A percentile compares a stretch with the other conserved stretches of the same genome.
phyloP scores from a whole-genome alignment of 2,113 vertebrate genomes.

The Lepisosteus oculatus region DNA sequence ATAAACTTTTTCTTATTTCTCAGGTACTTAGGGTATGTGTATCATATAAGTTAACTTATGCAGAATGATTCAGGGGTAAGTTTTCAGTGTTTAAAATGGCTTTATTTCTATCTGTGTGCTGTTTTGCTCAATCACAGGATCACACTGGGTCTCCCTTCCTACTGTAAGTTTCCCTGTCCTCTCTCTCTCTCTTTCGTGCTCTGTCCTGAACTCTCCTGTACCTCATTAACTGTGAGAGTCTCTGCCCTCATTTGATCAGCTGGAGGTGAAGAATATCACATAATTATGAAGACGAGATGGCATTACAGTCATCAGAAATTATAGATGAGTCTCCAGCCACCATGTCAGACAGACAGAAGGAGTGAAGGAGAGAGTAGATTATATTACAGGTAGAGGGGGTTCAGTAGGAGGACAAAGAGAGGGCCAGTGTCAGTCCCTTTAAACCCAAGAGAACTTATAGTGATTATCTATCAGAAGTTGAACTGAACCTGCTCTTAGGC shows the following conservation, averaged over 20 bases:
- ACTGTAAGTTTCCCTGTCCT: slow-evolving; percentile 28
- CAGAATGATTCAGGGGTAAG: too few species aligned
- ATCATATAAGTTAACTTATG: too few species aligned
- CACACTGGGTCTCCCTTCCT: slow-evolving; percentile 8
- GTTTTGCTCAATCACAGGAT: too few species aligned
- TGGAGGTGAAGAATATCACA: slow-evolving; percentile 70
- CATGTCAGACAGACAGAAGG: slow-evolving; percentile 26
- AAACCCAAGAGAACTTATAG: too few species aligned
- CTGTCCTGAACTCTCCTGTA: slow-evolving; percentile 50
- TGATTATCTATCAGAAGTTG: too few species aligned
- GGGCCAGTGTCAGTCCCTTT: neutral
- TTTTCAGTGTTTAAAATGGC: too few species aligned
- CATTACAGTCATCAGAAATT: slow-evolving; percentile 72
- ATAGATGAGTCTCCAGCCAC: slow-evolving; percentile 65
- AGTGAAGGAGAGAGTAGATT: slow-evolving; percentile 37
- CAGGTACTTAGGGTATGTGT: too few species aligned
- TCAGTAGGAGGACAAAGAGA: slow-evolving; percentile 32
- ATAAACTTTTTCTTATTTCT: too few species aligned
- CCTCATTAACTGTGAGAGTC: slow-evolving; percentile 59
- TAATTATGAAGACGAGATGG: slow-evolving; percentile 70
- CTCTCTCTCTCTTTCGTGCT: neutral
- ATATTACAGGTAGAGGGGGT: slow-evolving; percentile 52
- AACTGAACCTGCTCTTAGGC: too few species aligned
- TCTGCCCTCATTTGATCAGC: slow-evolving; percentile 54
- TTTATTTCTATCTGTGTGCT: too few species aligned